A percentile compares a stretch with the other conserved stretches of the same genome.
Conservation (phyloP, 2,113 vertebrate species). For the Eidolon helvum region DNA sequence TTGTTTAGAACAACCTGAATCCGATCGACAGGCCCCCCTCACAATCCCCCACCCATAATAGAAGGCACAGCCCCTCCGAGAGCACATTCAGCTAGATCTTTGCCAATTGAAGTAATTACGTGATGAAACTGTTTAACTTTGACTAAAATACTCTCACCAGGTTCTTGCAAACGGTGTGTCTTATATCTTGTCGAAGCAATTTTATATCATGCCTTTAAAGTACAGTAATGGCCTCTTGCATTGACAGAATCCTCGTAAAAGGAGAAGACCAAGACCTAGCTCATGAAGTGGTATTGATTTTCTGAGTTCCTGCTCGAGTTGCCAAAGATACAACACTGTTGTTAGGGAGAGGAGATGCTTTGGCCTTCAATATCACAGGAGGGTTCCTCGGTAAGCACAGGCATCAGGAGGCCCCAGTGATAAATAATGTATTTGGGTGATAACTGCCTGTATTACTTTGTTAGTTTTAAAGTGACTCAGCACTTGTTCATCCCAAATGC, state of each 20-base stretch:
- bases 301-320: constrained; percentile 85
- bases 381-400: constrained; percentile 85
- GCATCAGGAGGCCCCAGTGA: constrained; percentile 78
- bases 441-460: constrained; percentile 84
- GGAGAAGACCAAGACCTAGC: constrained; percentile 86
- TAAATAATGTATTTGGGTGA: constrained; percentile 87
- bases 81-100: constrained; percentile 84
- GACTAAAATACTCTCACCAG: constrained; percentile 90
- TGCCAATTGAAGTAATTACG: constrained; percentile 88
- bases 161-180: constrained; percentile 88
- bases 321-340: constrained; percentile 87
- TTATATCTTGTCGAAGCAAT: constrained; percentile 90
- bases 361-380: constrained; percentile 88
- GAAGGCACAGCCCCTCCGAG: constrained; percentile 73
- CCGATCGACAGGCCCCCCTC: constrained; percentile 72
- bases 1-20: constrained; percentile 80
- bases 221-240: constrained; percentile 90
- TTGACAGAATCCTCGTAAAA: constrained; percentile 90
- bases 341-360: constrained; percentile 84
- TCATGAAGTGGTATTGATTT: constrained; percentile 91
- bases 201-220: constrained; percentile 90
- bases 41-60: constrained; percentile 67
- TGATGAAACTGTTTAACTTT: constrained; percentile 90
- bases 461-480: constrained; percentile 85
- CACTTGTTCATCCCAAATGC: constrained; percentile 69